These are phyloP conservation scores for Ctenodactylus gundi DNA, from an alignment of 2,113 vertebrate genomes.

Conservation along the genomic window DNA sequence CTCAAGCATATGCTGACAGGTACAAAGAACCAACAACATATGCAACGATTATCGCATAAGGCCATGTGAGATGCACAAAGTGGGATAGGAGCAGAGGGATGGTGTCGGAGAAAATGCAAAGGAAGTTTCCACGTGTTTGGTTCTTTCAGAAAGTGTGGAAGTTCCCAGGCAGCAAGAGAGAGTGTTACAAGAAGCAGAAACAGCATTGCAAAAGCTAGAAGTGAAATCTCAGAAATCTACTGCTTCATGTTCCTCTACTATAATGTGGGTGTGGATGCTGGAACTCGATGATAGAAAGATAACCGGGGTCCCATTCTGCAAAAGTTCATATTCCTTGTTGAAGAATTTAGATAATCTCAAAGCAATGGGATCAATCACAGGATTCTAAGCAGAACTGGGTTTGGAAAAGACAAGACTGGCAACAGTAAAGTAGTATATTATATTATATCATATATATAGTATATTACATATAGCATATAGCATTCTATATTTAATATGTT, in stretches of 20 bases:
- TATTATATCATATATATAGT: too few relatives aligned
- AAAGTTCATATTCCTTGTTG: background rate
- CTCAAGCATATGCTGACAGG: background rate
- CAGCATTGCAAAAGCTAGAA: background rate
- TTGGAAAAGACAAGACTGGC: background rate
- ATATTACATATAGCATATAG: too few relatives aligned
- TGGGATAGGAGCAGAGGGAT: background rate
- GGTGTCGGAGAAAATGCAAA: background rate
- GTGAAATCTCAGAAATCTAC: background rate
- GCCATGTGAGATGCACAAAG: accelerated
- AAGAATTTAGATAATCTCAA: background rate
- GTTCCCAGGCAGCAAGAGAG: background rate
- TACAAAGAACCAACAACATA: background rate
- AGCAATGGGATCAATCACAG: background rate
- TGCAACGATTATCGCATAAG: accelerated
- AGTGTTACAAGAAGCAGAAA: background rate
- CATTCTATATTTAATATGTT: background rate
- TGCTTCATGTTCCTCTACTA: background rate
- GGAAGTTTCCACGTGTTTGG: background rate
- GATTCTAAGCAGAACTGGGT: background rate
- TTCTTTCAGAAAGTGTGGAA: background rate
- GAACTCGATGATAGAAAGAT: background rate
- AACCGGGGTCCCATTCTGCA: background rate
- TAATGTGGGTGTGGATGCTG: background rate
- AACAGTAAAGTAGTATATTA: too few relatives aligned